A percentile compares a stretch with the other conserved stretches of the same genome.
These are phyloP conservation scores for Chorisops tibialis DNA, from an alignment of 2,888 invertebrate genomes.

Conservation along the genomic window DNA sequence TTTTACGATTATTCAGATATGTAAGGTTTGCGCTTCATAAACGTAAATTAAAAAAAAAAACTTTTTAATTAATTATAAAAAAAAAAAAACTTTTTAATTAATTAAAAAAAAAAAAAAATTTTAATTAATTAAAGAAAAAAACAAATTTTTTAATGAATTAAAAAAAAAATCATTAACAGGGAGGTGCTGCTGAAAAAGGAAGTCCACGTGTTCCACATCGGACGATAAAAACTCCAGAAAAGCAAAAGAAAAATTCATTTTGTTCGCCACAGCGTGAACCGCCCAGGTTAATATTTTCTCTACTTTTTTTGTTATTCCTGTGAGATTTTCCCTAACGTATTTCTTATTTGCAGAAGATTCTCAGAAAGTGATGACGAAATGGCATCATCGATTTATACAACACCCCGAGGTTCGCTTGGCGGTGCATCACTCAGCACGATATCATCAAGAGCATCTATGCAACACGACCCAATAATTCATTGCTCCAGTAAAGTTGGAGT, in stretches of 20 bases:
- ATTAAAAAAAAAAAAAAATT: too few relatives aligned
- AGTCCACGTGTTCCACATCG: slow-evolving; percentile 34
- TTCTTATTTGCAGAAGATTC: slow-evolving; percentile 32
- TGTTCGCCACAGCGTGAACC: slow-evolving; percentile 36
- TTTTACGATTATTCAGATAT: too few relatives aligned
- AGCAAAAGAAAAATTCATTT: slow-evolving; percentile 36
- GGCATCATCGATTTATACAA: slow-evolving; percentile 36
- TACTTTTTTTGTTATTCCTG: neutral
- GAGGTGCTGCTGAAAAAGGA: slow-evolving; percentile 28
- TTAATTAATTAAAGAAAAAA: too few relatives aligned
- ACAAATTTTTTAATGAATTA: neutral
- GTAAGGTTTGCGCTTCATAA: too few relatives aligned
- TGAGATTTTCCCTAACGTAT: neutral
- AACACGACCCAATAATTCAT: slow-evolving; percentile 52
- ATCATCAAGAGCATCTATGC: slow-evolving; percentile 61
- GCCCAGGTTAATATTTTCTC: slow-evolving; percentile 29
- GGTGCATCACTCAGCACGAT: slow-evolving; percentile 42
- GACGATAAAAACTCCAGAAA: slow-evolving; percentile 35
- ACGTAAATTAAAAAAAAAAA: too few relatives aligned
- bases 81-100: too few relatives aligned
- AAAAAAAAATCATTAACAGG: neutral
- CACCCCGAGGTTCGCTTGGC: slow-evolving; percentile 37
- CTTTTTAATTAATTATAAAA: too few relatives aligned
- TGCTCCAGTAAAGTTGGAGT: slow-evolving; percentile 77
- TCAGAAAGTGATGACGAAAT: slow-evolving; percentile 40